Evolutionary conservation across 2,113 vertebrate species (phyloP).

Genomic region (Dasyurus viverrinus): DNA sequence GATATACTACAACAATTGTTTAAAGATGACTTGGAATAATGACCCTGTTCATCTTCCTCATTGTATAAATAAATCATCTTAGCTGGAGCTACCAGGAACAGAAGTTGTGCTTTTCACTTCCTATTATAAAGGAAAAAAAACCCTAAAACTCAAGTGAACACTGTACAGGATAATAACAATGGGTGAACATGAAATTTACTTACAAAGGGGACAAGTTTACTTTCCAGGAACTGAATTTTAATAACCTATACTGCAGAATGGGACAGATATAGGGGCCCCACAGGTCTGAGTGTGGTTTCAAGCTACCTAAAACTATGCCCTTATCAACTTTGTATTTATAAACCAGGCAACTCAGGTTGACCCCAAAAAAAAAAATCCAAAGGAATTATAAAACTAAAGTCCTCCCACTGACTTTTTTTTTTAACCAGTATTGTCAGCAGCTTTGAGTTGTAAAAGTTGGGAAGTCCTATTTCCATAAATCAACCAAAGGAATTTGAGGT

Average conservation of each 20-base stretch:
- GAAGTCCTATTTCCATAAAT: conserved; percentile 32
- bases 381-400: conserved; percentile 13
- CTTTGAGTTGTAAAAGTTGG: neutral
- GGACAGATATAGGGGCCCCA: neutral
- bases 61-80: neutral
- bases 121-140: conserved; percentile 1
- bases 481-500: conserved; percentile 32
- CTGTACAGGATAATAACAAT: neutral
- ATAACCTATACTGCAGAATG: neutral
- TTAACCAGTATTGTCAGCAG: neutral
- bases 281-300: neutral
- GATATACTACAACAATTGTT: neutral
- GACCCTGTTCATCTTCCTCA: neutral
- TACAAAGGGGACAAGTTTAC: neutral
- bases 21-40: neutral
- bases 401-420: neutral
- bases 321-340: conserved; percentile 6
- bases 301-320: neutral
- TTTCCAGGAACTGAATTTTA: conserved; percentile 22
- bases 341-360: conserved; percentile 18
- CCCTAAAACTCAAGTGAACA: neutral
- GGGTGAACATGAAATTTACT: neutral
- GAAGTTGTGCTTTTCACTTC: neutral
- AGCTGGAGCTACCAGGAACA: neutral
- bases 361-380: conserved; percentile 18